Conservation (phyloP, 2,797 vertebrate genomes). For the Amazona ochrocephala region DNA sequence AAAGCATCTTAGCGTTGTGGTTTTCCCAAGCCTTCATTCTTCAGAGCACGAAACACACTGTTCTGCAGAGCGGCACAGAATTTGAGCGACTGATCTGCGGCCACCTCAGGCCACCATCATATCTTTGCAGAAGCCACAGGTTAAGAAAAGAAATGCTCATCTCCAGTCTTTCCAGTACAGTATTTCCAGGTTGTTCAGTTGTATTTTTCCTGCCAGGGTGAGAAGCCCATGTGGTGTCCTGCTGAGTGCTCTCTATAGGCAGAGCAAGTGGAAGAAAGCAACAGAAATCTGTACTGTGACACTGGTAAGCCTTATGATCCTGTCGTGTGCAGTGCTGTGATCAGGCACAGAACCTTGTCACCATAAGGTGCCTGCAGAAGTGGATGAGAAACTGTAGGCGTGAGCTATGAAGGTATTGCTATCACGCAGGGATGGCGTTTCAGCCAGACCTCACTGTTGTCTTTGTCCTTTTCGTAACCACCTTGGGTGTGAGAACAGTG, state of each 20-base stretch:
- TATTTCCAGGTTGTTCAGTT: not conserved
- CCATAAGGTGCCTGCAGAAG: not conserved
- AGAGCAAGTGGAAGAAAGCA: not conserved
- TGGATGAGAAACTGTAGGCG: not conserved
- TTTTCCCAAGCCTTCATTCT: not conserved
- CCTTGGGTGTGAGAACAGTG: not conserved
- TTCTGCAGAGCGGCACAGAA: not conserved
- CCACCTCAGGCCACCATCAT: not conserved
- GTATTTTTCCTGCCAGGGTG: not conserved
- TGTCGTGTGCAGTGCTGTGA: not conserved
- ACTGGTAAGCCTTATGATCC: not conserved
- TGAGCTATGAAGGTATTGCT: not conserved
- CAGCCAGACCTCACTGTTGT: not conserved
- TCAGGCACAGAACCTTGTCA: not conserved
- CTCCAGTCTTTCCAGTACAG: not conserved
- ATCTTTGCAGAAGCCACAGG: not conserved
- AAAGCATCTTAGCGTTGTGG: not conserved
- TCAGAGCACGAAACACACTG: not conserved
- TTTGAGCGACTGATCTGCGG: not conserved
- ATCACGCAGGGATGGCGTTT: not conserved
- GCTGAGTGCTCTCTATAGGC: not conserved
- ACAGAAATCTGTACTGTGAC: not conserved
- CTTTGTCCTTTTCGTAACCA: not conserved
- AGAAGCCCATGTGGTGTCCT: not conserved
- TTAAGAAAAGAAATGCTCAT: not conserved